phyloP scores from a whole-genome alignment of 2,888 invertebrate species.

The Cerceris rybyensis region DNA sequence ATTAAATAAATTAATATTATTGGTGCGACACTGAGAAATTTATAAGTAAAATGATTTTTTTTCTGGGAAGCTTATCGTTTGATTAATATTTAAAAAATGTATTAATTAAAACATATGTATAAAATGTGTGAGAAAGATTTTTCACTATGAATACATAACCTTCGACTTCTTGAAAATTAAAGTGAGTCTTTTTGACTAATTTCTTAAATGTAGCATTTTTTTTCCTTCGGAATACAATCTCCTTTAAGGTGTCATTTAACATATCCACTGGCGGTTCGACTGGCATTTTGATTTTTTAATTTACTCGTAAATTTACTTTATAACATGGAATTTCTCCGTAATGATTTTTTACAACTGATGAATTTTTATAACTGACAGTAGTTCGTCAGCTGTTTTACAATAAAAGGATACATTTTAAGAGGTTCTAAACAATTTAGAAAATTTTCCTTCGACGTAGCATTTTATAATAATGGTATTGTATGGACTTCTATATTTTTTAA shows the following conservation, averaged over 20 bases:
- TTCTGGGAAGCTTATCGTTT: too few species aligned
- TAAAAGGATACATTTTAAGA: too few species aligned
- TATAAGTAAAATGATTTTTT: too few species aligned
- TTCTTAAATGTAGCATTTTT: slow-evolving; percentile 68
- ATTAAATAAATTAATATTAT: slow-evolving; percentile 5
- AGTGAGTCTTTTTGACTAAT: slow-evolving; percentile 69
- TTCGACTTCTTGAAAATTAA: slow-evolving; percentile 73
- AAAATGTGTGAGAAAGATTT: not conserved
- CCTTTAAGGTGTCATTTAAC: slow-evolving; percentile 68
- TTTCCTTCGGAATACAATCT: slow-evolving; percentile 73
- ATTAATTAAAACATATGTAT: not conserved
- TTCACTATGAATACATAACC: slow-evolving; percentile 57
- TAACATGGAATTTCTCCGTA: not conserved
- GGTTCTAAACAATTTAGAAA: too few species aligned
- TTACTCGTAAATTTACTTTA: slow-evolving; percentile 55
- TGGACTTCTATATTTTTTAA: too few species aligned
- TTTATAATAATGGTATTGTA: too few species aligned
- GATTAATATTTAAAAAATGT: not conserved
- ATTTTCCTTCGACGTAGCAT: too few species aligned
- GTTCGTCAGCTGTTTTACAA: too few species aligned
- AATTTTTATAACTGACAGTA: not conserved
- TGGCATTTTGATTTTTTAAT: slow-evolving; percentile 70
- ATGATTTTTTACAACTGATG: not conserved
- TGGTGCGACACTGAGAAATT: too few species aligned
- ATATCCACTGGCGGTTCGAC: slow-evolving; percentile 68